phyloP scores from a whole-genome alignment of 1,140 invertebrate genomes.

The silkworm (Bombyx mori) region DNA sequence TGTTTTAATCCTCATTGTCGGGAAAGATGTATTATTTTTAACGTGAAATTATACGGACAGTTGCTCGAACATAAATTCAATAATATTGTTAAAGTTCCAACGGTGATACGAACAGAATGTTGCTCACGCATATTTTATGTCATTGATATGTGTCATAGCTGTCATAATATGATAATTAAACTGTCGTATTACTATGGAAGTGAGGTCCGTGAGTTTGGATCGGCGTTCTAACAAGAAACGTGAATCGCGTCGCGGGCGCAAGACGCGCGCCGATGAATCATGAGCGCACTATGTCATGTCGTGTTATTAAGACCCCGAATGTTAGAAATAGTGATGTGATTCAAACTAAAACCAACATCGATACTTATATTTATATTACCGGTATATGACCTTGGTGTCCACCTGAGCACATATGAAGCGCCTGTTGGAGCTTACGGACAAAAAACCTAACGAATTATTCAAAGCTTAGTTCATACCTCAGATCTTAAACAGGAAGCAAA shows the following conservation, averaged over 20 bases:
- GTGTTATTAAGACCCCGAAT: conserved; percentile 48
- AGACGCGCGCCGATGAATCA: conserved; percentile 39
- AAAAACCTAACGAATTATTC: too few relatives aligned
- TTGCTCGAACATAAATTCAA: conserved; percentile 3
- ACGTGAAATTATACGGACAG: conserved; percentile 8
- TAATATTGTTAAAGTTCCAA: conserved; percentile 1
- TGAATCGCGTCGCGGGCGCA: conserved; percentile 21
- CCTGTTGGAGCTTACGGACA: too few relatives aligned
- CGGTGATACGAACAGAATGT: neutral
- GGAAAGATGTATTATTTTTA: conserved; percentile 6
- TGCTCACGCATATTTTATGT: conserved; percentile 3
- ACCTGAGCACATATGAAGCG: too few relatives aligned
- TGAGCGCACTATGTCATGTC: conserved; percentile 45
- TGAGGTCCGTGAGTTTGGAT: too few relatives aligned
- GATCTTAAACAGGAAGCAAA: neutral
- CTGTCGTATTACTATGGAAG: too few relatives aligned
- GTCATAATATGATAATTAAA: conserved; percentile 2
- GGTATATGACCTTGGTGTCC: too few relatives aligned
- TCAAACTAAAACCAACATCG: too few relatives aligned
- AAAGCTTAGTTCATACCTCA: too few relatives aligned
- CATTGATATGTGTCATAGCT: conserved; percentile 2
- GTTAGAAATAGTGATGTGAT: conserved; percentile 29
- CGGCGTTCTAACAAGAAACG: neutral
- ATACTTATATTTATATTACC: too few relatives aligned
- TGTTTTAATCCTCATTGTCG: conserved; percentile 3